Evolutionary conservation across 2,113 vertebrate species (phyloP), one percentile per base, ranked within the genome.

Genomic region (Eublepharis macularius): DNA sequence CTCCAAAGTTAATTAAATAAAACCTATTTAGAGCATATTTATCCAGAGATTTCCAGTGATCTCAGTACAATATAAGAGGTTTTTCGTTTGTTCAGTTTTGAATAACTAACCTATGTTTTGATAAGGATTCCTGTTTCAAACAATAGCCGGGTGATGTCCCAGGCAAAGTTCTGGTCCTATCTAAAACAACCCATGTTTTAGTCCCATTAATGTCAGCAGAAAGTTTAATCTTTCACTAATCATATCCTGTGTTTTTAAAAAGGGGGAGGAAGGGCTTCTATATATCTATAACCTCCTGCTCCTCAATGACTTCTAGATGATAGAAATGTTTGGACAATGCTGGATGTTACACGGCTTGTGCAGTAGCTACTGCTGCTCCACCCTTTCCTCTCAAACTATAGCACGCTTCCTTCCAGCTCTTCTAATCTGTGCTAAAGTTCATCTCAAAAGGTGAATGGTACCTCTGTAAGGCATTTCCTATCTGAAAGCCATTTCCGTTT

Each of bases 401-500:
- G 13, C 29, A 57, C 34, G 9, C 51, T 80, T 76, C 63, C 21
- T 13, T 41, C 79, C 76, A 45, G 76, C 43, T 68, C 49, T 47
- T 70, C 24, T 66, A 8, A 80, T 34, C 36, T 2, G 5, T 54
- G 60, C 34, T 47, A 41, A 16, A 51, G 36, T 75, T 76, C 39
- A 14, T 57, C 69, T 26, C 72, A 29, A 81, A 86, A 86, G 36
- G 57, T 90, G 84, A 93, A 76, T n/a, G 83, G 4, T 34, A 87
- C 32, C 54, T 86, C 69, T 65, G 34, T 73, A 47, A 80, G 39
- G 41, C 24, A 81, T 26, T 88, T 79, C 54, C 79, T 84, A 83
- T 82, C 9, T 43, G 73, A 84, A 86, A 49, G 66, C n/a, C 82
- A 47, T 72, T 92, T 34, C n/a, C 66, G 47, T 86, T 84, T 80